Evolutionary conservation across 2,113 vertebrate species (phyloP), one percentile per base, ranked within the genome.

Genomic region (Megalops atlanticus): DNA sequence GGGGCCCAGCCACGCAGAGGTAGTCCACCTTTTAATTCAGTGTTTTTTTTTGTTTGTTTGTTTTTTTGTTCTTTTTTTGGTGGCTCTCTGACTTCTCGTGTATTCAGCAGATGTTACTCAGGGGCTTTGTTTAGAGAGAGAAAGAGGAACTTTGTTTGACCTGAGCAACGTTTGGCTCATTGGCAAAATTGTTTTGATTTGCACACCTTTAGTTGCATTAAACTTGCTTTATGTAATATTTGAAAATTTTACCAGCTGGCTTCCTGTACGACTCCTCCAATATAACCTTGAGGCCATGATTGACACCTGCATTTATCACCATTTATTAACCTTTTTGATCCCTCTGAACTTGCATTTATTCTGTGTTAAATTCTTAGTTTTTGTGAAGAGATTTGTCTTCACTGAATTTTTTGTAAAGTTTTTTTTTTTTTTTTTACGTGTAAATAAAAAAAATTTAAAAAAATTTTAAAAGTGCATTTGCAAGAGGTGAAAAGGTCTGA

Each of bases 101-200:
- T 76, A 24, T 76, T 49, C 43, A 49, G n/a, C 74, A 76, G 45
- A 76, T 76, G 74, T 41, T 40, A 24, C 43, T 49, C 41, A 27
- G n/a, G 41, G 41, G 45, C 43, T 14, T 33, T 2, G 69, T 27
- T 4, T 2, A 14, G n/a, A n/a, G n/a, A n/a, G n/a, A n/a, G 27
- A 71, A 33, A 24, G n/a, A 33, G 69, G 24, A 4, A 15, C n/a
- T 36, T 74, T 8, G 8, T 11, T 11, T 43, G 39, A 40, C 10
- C 72, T 43, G 72, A 31, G 72, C 18, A 74, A 74, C 18, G 1
- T n/a, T 43, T 27, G 15, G 35, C 15, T 74, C 38, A 43, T 43
- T 40, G 6, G 39, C 3, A 74, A 39, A 21, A 41, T 74, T 39
- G 38, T 68, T 64, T 45, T 77, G 24, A 58, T 78, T 78, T 33